These are phyloP conservation scores for Thymelicus acteon DNA, from an alignment of 2,888 invertebrate species.

Conservation along the genomic window DNA sequence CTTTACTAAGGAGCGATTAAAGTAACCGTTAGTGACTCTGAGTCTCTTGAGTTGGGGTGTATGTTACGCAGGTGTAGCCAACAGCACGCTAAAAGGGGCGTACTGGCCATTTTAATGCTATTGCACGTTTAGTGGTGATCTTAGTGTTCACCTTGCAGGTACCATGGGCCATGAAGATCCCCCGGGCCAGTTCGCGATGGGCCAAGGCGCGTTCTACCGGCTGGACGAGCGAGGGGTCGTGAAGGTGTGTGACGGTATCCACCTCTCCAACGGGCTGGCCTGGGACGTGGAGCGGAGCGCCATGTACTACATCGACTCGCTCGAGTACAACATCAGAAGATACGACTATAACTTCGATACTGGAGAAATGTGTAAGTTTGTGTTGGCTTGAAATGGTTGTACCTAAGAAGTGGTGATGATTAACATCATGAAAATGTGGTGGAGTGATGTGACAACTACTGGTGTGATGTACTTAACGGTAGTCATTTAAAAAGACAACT, in stretches of 20 bases:
- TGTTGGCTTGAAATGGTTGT: neutral
- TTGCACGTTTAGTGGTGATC: too few species aligned
- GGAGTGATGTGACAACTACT: too few species aligned
- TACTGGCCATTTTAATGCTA: too few species aligned
- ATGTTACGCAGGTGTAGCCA: too few species aligned
- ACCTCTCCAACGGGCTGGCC: slow-evolving; percentile 91
- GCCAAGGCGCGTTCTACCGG: slow-evolving; percentile 77
- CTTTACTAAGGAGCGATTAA: too few species aligned
- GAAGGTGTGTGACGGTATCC: slow-evolving; percentile 62
- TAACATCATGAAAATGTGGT: too few species aligned
- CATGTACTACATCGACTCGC: slow-evolving; percentile 91
- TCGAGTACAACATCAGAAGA: slow-evolving; percentile 86
- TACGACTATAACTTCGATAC: slow-evolving; percentile 89
- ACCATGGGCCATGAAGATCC: slow-evolving; percentile 82
- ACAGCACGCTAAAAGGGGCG: too few species aligned
- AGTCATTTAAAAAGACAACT: too few species aligned
- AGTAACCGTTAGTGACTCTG: too few species aligned
- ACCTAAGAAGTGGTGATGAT: too few species aligned
- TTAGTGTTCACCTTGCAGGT: slow-evolving; percentile 58
- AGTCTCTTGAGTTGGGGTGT: too few species aligned
- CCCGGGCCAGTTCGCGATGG: slow-evolving; percentile 64
- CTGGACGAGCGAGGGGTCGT: slow-evolving; percentile 58
- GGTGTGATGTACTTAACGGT: too few species aligned
- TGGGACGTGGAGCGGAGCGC: slow-evolving; percentile 88
- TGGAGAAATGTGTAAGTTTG: slow-evolving; percentile 85